These are phyloP conservation scores for Agelastica alni DNA, from an alignment of 2,888 invertebrate species.

Conservation along the genomic window DNA sequence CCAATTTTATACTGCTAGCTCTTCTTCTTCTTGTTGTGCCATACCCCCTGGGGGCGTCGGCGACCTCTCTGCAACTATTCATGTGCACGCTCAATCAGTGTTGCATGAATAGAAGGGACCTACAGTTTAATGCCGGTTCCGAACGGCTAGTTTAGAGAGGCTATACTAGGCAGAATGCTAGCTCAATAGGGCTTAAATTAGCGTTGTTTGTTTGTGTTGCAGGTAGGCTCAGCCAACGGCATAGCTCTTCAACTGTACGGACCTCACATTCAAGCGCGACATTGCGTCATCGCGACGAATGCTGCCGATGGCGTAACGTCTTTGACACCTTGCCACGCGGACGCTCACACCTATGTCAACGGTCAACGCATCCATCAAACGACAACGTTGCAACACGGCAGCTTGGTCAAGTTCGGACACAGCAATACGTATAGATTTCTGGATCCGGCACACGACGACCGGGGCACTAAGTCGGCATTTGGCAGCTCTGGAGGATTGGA, in stretches of 20 bases:
- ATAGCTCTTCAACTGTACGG: slow-evolving; percentile 80
- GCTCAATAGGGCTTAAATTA: too few species aligned
- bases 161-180: too few species aligned
- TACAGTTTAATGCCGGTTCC: too few species aligned
- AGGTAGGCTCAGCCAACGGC: slow-evolving; percentile 80
- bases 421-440: slow-evolving; percentile 85
- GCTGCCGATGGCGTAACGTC: slow-evolving; percentile 89
- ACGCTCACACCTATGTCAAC: slow-evolving; percentile 94
- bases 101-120: too few species aligned
- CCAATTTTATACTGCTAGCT: too few species aligned
- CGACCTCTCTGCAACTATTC: too few species aligned
- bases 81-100: too few species aligned
- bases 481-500: slow-evolving; percentile 45
- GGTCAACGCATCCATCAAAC: slow-evolving; percentile 91
- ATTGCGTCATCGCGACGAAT: slow-evolving; percentile 86
- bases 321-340: slow-evolving; percentile 89
- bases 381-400: slow-evolving; percentile 85
- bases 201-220: too few species aligned
- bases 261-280: slow-evolving; percentile 89
- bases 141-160: too few species aligned
- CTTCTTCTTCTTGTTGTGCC: too few species aligned
- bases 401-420: slow-evolving; percentile 82
- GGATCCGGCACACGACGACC: slow-evolving; percentile 80
- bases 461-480: slow-evolving; percentile 74
- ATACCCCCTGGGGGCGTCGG: too few species aligned